Conservation (phyloP, 2,113 vertebrate species). For the Cochlearius cochlearius region DNA sequence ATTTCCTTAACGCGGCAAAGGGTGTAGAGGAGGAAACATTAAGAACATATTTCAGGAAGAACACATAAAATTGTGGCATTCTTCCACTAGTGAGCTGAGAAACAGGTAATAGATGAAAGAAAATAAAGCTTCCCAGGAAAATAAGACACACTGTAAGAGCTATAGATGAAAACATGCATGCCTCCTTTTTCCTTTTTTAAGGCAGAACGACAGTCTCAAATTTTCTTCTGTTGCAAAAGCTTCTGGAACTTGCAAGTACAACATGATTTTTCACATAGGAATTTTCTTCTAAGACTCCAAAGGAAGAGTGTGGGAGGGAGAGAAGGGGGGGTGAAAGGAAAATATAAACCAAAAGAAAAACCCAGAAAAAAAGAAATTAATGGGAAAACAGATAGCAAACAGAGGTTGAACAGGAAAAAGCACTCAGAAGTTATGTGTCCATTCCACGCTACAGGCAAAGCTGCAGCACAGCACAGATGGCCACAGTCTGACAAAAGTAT, state of each 20-base stretch:
- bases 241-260: background rate
- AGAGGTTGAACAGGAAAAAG: background rate
- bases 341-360: background rate
- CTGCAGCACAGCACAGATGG: background rate
- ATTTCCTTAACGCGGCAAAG: background rate
- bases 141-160: background rate
- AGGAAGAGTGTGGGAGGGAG: background rate
- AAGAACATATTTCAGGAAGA: background rate
- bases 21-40: background rate
- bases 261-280: background rate
- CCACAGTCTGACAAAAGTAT: background rate
- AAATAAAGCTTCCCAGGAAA: background rate
- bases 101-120: background rate
- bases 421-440: background rate
- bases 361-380: accelerated
- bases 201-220: accelerated
- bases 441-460: background rate
- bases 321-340: background rate
- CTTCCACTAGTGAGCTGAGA: background rate
- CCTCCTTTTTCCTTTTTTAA: background rate
- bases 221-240: background rate
- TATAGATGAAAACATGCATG: background rate
- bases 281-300: background rate
- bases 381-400: background rate
- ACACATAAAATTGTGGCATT: background rate